Conservation (phyloP, 2,888 invertebrate genomes). For the Perithous albicinctus region DNA sequence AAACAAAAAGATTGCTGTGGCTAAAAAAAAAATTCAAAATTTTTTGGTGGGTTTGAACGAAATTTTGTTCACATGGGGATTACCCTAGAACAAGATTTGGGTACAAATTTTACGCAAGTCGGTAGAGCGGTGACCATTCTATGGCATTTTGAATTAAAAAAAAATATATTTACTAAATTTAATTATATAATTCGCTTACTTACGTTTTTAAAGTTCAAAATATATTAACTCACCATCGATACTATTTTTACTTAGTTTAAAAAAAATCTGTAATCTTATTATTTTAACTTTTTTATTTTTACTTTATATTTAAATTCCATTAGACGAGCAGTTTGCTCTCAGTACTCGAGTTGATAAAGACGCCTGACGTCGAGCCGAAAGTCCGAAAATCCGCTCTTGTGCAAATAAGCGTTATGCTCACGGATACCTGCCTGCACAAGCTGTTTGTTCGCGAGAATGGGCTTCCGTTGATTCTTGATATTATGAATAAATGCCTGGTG, state of each 20-base stretch:
- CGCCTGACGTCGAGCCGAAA: conserved; percentile 87
- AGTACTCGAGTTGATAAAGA: conserved; percentile 79
- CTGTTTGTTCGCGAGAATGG: conserved; percentile 87
- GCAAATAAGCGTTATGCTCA: conserved; percentile 89
- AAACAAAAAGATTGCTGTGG: too few relatives aligned
- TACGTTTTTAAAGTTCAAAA: background rate
- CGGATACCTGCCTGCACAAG: conserved; percentile 88
- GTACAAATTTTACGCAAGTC: too few relatives aligned
- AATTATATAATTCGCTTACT: too few relatives aligned
- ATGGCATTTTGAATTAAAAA: too few relatives aligned
- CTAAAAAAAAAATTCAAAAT: too few relatives aligned
- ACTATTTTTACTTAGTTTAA: background rate
- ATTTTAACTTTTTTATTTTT: conserved; percentile 66
- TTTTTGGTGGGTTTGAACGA: too few relatives aligned
- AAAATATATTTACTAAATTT: too few relatives aligned
- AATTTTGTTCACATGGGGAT: too few relatives aligned
- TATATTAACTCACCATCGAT: background rate
- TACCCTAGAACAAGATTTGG: too few relatives aligned
- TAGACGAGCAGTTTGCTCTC: conserved; percentile 85
- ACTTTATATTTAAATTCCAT: conserved; percentile 65
- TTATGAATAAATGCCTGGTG: conserved; percentile 85
- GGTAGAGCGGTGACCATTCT: too few relatives aligned
- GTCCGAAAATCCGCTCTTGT: conserved; percentile 89
- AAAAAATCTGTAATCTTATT: background rate
- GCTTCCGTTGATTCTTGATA: conserved; percentile 85